phyloP scores from a whole-genome alignment of 2,888 invertebrate species.

The Myopa tessellatipennis region DNA sequence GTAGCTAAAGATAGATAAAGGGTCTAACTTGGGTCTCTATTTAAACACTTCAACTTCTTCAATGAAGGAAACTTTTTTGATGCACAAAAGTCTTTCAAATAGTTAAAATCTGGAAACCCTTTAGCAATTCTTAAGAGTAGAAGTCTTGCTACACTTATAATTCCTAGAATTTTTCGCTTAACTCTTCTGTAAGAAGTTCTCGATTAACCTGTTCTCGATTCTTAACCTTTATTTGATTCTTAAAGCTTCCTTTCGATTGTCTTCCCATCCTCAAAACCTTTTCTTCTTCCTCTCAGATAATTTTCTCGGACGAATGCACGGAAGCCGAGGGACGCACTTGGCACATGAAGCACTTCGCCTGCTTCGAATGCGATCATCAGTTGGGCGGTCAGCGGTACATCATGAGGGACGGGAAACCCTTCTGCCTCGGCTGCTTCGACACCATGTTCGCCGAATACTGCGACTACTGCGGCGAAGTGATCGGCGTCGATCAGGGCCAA shows the following conservation, averaged over 20 bases:
- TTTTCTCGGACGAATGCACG: constrained; percentile 98
- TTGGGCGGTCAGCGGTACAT: constrained; percentile 98
- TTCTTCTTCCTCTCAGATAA: constrained; percentile 76
- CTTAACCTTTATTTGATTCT: not conserved
- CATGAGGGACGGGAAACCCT: constrained; percentile 95
- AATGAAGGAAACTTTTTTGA: not conserved
- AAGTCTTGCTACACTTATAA: too few relatives aligned
- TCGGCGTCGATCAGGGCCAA: constrained; percentile 96
- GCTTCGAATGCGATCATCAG: constrained; percentile 92
- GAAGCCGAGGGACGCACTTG: constrained; percentile 98
- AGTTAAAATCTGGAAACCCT: too few relatives aligned
- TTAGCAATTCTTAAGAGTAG: too few relatives aligned
- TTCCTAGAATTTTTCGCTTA: too few relatives aligned
- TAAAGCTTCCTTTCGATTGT: not conserved
- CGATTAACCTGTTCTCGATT: too few relatives aligned
- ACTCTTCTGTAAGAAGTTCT: too few relatives aligned
- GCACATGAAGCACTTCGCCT: constrained; percentile 99
- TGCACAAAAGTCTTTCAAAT: too few relatives aligned
- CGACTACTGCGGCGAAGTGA: constrained; percentile 95
- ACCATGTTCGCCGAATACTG: constrained; percentile 96
- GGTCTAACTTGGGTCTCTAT: not conserved
- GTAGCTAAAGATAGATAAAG: too few relatives aligned
- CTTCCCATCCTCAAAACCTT: not conserved
- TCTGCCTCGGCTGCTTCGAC: constrained; percentile 95
- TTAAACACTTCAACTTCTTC: not conserved